These are phyloP conservation scores for Zoanthus solanderi DNA, from an alignment of 92 coral and sea anemone species.

Conservation along the genomic window DNA sequence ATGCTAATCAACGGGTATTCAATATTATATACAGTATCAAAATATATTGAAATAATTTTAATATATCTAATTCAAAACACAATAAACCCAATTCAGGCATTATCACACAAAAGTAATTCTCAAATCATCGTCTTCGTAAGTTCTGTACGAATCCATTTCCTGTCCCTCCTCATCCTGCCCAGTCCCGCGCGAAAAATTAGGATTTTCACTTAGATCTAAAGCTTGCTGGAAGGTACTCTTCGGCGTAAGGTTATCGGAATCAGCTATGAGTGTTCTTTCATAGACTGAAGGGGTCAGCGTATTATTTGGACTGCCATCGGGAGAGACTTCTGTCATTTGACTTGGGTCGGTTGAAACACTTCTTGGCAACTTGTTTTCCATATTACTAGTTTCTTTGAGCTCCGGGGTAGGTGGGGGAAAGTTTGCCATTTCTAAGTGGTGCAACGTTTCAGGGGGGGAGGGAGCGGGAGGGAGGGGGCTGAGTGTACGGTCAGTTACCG, in stretches of 20 bases:
- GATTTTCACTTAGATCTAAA: neutral
- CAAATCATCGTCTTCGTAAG: slow-evolving; percentile 84
- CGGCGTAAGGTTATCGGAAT: slow-evolving; percentile 55
- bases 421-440: slow-evolving; percentile 75
- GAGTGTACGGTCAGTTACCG: slow-evolving; percentile 43
- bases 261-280: slow-evolving; percentile 78
- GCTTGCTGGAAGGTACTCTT: neutral
- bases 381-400: slow-evolving; percentile 10
- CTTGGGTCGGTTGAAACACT: neutral
- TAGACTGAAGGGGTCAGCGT: slow-evolving; percentile 73
- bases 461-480: slow-evolving; percentile 89
- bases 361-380: slow-evolving; percentile 8
- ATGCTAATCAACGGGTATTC: too few relatives aligned
- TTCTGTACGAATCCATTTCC: slow-evolving; percentile 77
- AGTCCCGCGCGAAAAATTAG: slow-evolving; percentile 26
- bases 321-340: slow-evolving; percentile 27
- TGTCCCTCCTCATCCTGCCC: slow-evolving; percentile 60
- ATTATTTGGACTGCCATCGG: slow-evolving; percentile 57
- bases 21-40: too few relatives aligned
- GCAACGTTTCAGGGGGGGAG: slow-evolving; percentile 66
- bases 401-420: slow-evolving; percentile 87
- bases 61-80: too few relatives aligned
- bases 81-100: neutral
- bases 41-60: too few relatives aligned
- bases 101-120: slow-evolving; percentile 91